Percentiles rank a stretch among this genome's conserved stretches.
phyloP scores from a whole-genome alignment of 2,888 invertebrate species.

The Drosophila antonietae region DNA sequence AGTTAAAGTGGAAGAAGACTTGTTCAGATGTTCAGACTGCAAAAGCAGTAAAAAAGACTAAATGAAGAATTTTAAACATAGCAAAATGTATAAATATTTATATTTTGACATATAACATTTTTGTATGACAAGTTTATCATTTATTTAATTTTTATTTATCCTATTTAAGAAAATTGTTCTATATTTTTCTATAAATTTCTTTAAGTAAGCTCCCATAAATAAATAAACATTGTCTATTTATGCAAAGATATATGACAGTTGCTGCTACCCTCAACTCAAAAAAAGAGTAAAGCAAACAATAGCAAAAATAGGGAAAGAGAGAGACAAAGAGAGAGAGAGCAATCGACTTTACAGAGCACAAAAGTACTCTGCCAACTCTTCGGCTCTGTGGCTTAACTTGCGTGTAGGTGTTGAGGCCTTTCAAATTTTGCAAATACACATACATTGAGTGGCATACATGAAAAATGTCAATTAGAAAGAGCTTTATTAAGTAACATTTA shows the following conservation, averaged over 20 bases:
- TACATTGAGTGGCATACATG: constrained; percentile 23
- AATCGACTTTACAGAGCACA: not conserved
- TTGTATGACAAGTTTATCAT: not conserved
- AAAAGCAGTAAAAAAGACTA: too few relatives aligned
- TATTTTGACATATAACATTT: too few relatives aligned
- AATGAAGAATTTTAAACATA: not conserved
- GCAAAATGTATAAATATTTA: not conserved
- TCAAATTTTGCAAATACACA: constrained; percentile 31
- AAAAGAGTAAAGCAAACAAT: constrained; percentile 38
- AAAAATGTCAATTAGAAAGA: constrained; percentile 55
- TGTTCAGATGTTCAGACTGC: too few relatives aligned
- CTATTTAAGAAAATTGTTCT: not conserved
- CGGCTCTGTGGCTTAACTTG: constrained; percentile 1
- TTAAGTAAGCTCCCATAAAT: not conserved
- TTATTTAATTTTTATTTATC: too few relatives aligned
- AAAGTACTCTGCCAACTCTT: constrained; percentile 8
- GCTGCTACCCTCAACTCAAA: constrained; percentile 34
- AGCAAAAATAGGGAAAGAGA: not conserved
- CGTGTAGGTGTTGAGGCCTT: constrained; percentile 42
- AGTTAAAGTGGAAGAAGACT: not conserved
- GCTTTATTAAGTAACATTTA: constrained; percentile 42
- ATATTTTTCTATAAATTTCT: not conserved
- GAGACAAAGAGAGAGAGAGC: constrained; percentile 10
- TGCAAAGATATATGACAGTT: constrained; percentile 27
- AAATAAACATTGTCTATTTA: constrained; percentile 37